These are phyloP conservation scores for Calosoma granatense DNA, from an alignment of 1,140 invertebrate species.

Conservation along the genomic window DNA sequence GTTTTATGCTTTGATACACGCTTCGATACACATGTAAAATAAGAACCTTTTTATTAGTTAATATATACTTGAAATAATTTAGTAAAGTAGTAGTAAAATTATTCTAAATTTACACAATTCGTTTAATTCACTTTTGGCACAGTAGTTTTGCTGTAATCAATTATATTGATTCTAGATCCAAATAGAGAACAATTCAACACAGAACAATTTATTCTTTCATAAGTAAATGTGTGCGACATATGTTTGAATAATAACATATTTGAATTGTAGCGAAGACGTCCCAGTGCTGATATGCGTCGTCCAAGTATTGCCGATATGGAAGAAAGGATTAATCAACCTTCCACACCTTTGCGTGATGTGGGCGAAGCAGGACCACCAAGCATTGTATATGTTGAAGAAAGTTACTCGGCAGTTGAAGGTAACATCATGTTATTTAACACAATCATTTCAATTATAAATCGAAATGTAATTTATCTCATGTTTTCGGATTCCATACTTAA, in stretches of 20 bases:
- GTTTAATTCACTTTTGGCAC: too few relatives aligned
- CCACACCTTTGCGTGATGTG: conserved; percentile 69
- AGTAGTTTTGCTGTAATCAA: neutral
- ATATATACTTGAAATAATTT: too few relatives aligned
- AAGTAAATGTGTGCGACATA: neutral
- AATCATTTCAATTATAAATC: neutral
- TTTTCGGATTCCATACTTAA: conserved; percentile 14
- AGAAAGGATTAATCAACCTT: conserved; percentile 81
- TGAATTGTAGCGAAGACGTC: conserved; percentile 60
- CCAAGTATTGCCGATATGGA: conserved; percentile 81
- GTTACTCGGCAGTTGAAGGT: conserved; percentile 88
- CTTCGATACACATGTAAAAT: too few relatives aligned
- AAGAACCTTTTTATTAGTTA: too few relatives aligned
- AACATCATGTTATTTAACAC: neutral
- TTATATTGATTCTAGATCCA: neutral
- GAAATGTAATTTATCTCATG: conserved; percentile 5
- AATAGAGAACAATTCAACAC: neutral
- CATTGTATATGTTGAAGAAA: conserved; percentile 84
- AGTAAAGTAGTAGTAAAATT: too few relatives aligned
- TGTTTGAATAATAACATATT: neutral
- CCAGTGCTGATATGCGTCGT: conserved; percentile 73
- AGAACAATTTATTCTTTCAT: neutral
- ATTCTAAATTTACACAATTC: too few relatives aligned
- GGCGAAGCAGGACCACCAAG: conserved; percentile 70
- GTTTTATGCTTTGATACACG: too few relatives aligned